Evolutionary conservation across 2,888 invertebrate genomes (phyloP).

Genomic region (Tupiocoris notatus): DNA sequence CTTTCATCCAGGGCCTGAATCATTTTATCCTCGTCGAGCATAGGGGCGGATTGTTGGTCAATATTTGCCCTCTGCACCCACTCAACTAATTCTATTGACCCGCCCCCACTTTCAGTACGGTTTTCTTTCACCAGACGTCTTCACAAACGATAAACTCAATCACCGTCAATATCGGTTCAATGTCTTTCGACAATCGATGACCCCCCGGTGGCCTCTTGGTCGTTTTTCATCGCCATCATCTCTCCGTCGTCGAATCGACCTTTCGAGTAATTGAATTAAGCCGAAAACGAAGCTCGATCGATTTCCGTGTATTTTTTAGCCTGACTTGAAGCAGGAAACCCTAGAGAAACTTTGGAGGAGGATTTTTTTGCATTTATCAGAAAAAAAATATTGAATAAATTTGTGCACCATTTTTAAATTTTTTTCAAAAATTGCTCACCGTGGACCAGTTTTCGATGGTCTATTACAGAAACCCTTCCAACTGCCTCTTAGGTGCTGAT

Average conservation of each 20-base stretch:
- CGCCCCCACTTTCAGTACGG: not conserved
- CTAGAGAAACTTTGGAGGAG: too few relatives aligned
- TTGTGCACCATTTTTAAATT: too few relatives aligned
- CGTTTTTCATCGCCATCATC: not conserved
- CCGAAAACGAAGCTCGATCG: not conserved
- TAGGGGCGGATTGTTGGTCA: slow-evolving; percentile 42
- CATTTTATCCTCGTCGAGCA: slow-evolving; percentile 5
- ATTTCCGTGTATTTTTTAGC: too few relatives aligned
- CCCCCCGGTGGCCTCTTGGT: not conserved
- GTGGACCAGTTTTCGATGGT: too few relatives aligned
- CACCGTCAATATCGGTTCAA: slow-evolving; percentile 14
- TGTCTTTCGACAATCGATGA: slow-evolving; percentile 8
- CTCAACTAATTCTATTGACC: slow-evolving; percentile 38
- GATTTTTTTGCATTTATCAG: too few relatives aligned
- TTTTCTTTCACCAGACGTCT: not conserved
- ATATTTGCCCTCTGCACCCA: slow-evolving; percentile 41
- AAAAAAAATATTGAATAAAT: too few relatives aligned
- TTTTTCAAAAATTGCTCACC: too few relatives aligned
- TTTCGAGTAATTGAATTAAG: slow-evolving; percentile 18
- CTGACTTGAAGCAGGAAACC: too few relatives aligned
- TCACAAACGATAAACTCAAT: slow-evolving; percentile 23
- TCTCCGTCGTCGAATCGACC: not conserved
- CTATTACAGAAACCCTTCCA: too few relatives aligned
- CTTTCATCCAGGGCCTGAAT: not conserved
- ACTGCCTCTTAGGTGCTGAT: too few relatives aligned